Conservation (phyloP, 53 echinoderm and acorn worm species). For the Stichopus horrens region DNA sequence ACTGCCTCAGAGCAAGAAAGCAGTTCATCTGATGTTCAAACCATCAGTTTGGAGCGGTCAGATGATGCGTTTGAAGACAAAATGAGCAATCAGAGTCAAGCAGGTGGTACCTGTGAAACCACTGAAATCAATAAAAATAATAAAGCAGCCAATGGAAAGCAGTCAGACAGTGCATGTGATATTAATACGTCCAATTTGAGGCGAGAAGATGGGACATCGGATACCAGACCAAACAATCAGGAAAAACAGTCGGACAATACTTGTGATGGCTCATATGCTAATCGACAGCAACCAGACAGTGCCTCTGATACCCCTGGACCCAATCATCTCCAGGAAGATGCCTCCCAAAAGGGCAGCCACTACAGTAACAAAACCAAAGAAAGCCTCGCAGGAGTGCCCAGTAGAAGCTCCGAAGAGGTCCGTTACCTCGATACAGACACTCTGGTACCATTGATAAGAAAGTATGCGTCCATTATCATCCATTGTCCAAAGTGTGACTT, state of each 20-base stretch:
- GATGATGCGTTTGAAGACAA: too few relatives aligned
- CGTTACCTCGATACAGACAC: neutral
- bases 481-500: conserved; percentile 6
- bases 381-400: neutral
- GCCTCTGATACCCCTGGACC: neutral
- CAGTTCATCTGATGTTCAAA: too few relatives aligned
- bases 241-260: neutral
- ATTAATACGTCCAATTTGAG: neutral
- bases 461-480: neutral
- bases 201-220: neutral
- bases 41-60: too few relatives aligned
- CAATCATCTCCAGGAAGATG: neutral
- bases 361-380: neutral
- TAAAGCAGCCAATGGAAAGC: neutral
- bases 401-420: neutral
- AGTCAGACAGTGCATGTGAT: neutral
- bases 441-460: conserved; percentile 7
- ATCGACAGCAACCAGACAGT: neutral
- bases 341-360: too few relatives aligned
- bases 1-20: too few relatives aligned
- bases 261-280: neutral
- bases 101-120: too few relatives aligned
- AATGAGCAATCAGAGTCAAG: too few relatives aligned
- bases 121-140: too few relatives aligned
- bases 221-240: neutral